Percentiles rank a stretch among this genome's conserved stretches.
These are phyloP conservation scores for Oplegnathus fasciatus DNA, from an alignment of 2,113 vertebrate species.

Conservation along the genomic window DNA sequence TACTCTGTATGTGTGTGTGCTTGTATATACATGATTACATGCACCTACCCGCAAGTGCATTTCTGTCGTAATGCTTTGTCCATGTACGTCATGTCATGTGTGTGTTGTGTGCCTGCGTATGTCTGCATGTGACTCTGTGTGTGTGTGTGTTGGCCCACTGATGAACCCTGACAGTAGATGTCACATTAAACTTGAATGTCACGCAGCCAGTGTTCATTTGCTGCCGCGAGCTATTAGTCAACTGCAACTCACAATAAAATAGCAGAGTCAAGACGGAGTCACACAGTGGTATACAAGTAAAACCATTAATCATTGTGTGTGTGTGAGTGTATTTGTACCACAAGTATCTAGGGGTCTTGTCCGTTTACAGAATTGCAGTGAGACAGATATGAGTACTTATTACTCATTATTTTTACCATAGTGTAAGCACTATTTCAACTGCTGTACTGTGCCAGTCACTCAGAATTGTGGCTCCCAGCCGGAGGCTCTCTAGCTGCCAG, in stretches of 20 bases:
- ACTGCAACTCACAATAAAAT: neutral
- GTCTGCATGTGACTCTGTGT: neutral
- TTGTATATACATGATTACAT: neutral
- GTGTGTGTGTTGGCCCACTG: neutral
- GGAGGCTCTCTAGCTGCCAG: no score
- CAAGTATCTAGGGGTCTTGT: neutral
- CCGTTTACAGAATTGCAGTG: neutral
- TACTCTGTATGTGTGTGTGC: neutral
- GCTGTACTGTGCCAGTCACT: no score
- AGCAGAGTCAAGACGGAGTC: constrained; percentile 18
- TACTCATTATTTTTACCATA: constrained; percentile 10
- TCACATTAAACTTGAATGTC: constrained; percentile 55
- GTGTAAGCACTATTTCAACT: neutral
- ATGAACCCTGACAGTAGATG: constrained; percentile 54
- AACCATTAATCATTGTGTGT: constrained; percentile 17
- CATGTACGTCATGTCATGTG: neutral
- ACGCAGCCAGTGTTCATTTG: constrained; percentile 31
- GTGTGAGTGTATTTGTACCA: neutral
- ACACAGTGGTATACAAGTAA: neutral
- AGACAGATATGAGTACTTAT: neutral
- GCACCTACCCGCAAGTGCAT: neutral
- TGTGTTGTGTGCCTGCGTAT: neutral
- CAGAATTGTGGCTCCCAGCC: no score
- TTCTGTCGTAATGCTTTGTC: neutral
- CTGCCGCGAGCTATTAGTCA: constrained; percentile 30